Evolutionary conservation across 2,797 vertebrate genomes (phyloP).

Genomic region (Lepilemur septentrionalis): DNA sequence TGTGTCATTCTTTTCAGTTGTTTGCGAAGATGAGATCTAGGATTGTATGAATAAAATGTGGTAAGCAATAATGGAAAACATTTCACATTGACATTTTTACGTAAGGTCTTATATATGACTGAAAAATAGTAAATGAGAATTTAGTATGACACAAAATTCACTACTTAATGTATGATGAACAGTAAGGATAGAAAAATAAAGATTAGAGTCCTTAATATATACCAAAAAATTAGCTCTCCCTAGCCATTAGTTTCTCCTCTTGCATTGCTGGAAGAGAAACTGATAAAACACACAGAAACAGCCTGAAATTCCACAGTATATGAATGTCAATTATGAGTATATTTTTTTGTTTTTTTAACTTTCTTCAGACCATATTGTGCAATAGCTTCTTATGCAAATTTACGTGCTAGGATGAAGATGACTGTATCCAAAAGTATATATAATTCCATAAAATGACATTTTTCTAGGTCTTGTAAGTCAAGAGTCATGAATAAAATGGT

Average conservation of each 20-base stretch:
- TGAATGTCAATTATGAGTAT: not conserved
- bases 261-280: not conserved
- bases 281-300: not conserved
- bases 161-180: not conserved
- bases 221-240: not conserved
- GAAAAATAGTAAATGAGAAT: not conserved
- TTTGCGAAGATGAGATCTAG: slow-evolving; percentile 80
- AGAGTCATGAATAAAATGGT: not conserved
- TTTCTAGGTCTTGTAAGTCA: not conserved
- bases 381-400: not conserved
- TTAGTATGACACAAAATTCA: not conserved
- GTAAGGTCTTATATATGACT: not conserved
- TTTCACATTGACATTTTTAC: not conserved
- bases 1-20: slow-evolving; percentile 87
- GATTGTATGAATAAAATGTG: not conserved
- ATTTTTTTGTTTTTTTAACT: not conserved
- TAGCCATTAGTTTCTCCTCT: not conserved
- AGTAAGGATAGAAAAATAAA: slow-evolving; percentile 37
- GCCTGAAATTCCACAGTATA: not conserved
- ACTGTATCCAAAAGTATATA: not conserved
- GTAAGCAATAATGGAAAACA: not conserved
- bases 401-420: not conserved
- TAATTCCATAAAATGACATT: slow-evolving; percentile 1
- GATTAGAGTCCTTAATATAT: not conserved
- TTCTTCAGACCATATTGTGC: not conserved